phyloP scores from a whole-genome alignment of 2,113 vertebrate genomes.

The Bos javanicus region DNA sequence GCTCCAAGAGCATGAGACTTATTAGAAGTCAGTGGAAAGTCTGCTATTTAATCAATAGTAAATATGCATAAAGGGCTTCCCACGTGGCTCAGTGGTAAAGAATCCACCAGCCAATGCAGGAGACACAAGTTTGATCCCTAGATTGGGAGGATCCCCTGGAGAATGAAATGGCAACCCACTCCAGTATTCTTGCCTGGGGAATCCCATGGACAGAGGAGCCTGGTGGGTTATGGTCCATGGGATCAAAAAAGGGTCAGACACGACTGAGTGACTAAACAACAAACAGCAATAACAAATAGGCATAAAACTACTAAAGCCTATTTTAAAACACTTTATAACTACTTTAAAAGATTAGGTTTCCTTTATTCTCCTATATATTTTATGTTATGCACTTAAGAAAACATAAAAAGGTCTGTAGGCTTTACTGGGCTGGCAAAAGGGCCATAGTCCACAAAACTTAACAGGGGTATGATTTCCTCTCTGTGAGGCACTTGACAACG shows the following conservation, averaged over 20 bases:
- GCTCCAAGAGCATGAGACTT: neutral
- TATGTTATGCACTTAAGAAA: neutral
- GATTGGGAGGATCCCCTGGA: neutral
- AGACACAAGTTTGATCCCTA: neutral
- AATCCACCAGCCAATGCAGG: neutral
- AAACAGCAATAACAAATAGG: neutral
- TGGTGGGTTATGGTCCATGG: neutral
- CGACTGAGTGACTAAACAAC: rapidly evolving
- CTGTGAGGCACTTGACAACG: neutral
- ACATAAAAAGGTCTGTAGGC: neutral
- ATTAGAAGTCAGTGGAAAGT: neutral
- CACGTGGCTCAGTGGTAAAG: neutral
- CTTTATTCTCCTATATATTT: neutral
- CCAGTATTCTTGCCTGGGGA: neutral
- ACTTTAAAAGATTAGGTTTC: neutral
- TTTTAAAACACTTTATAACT: neutral
- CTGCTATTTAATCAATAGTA: neutral
- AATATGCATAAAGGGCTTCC: neutral
- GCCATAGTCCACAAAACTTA: neutral
- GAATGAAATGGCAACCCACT: neutral
- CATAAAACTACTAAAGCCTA: neutral
- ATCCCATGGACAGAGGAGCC: neutral
- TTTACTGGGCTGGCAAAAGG: neutral
- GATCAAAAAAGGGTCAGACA: neutral
- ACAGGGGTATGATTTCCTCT: neutral